phyloP scores from a whole-genome alignment of 92 coral and sea anemone genomes.

The Plumapathes pennacea region DNA sequence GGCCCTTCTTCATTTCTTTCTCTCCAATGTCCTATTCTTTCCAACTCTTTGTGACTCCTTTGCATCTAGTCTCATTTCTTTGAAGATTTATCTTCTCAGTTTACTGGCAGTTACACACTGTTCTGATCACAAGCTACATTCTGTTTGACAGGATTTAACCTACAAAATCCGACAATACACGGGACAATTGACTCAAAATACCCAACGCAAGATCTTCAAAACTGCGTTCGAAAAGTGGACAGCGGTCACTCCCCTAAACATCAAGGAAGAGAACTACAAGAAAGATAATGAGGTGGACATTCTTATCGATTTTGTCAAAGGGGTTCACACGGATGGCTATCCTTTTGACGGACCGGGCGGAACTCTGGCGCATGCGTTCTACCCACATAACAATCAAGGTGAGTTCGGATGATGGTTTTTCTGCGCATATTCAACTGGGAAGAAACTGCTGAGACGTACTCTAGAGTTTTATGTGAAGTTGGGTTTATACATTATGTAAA shows the following conservation, averaged over 20 bases:
- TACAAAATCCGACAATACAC: constrained; percentile 48
- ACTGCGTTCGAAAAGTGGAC: constrained; percentile 74
- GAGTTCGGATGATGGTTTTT: constrained; percentile 3
- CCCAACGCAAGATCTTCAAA: constrained; percentile 56
- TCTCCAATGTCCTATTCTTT: no score
- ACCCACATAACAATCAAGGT: constrained; percentile 68
- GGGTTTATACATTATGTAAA: no score
- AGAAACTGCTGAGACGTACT: no score
- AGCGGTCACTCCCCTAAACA: constrained; percentile 33
- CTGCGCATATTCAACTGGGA: no score
- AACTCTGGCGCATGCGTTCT: constrained; percentile 78
- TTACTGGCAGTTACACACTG: no score
- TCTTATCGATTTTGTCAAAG: constrained; percentile 50
- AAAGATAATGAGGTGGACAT: constrained; percentile 72
- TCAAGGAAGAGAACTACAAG: constrained; percentile 41
- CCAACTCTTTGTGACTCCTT: no score
- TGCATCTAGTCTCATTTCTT: no score
- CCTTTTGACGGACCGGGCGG: constrained; percentile 78
- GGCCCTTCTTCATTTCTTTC: no score
- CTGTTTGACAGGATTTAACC: constrained; percentile 43
- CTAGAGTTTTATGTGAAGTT: no score
- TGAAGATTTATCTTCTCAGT: no score
- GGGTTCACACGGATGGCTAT: constrained; percentile 62
- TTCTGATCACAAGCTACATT: no score
- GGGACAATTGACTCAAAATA: constrained; percentile 19